phyloP scores from a whole-genome alignment of 2,888 invertebrate species.

The Spisula subtruncata region DNA sequence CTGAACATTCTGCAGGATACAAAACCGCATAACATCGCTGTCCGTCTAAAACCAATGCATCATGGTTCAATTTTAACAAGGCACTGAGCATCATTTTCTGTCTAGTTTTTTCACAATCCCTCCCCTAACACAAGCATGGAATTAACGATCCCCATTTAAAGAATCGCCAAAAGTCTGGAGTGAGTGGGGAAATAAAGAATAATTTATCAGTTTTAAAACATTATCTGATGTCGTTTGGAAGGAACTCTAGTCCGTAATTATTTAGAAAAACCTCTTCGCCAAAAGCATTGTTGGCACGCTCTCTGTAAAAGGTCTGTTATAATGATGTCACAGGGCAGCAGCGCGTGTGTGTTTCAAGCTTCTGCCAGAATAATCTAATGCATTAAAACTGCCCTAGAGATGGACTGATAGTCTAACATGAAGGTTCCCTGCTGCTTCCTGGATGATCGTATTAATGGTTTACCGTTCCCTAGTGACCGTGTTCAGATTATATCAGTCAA shows the following conservation, averaged over 20 bases:
- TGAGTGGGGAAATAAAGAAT: neutral
- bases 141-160: neutral
- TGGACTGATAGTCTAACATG: neutral
- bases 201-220: constrained; percentile 27
- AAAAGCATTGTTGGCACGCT: constrained; percentile 22
- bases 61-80: too few relatives aligned
- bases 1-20: neutral
- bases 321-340: constrained; percentile 12
- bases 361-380: neutral
- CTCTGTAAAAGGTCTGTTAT: constrained; percentile 24
- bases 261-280: neutral
- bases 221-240: constrained; percentile 7
- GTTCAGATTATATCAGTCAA: constrained; percentile 25
- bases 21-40: neutral
- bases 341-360: neutral
- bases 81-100: neutral
- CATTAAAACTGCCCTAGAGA: constrained; percentile 15
- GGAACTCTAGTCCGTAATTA: neutral
- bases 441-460: neutral
- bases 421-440: constrained; percentile 4
- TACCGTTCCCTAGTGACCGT: neutral
- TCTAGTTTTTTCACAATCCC: neutral
- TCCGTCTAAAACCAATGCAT: neutral
- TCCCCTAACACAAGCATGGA: neutral
- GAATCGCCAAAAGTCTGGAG: neutral